Evolutionary conservation across 2,113 vertebrate species (phyloP), one percentile per base, ranked within the genome.

Genomic region (Ceyx melanurus): DNA sequence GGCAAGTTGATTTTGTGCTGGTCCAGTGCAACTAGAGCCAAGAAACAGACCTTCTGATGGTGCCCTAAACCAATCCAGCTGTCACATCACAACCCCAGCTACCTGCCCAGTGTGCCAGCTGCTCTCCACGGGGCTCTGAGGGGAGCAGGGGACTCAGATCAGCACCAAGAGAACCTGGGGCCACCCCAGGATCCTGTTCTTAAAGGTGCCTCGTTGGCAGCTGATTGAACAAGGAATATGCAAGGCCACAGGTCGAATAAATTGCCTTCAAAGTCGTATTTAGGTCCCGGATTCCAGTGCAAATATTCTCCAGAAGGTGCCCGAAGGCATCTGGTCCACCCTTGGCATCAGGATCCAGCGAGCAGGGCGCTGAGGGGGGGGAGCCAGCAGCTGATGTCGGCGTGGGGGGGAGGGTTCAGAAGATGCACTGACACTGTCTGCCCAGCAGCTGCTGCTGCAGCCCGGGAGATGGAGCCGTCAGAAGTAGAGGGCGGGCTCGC

Each of bases 401-500:
- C 4, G 29, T 2, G 28, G 57, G 9, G 50, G 37, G 37, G 37
- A 37, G 37, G 37, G 3, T 9, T 21, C 0, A 12, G 70, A 17
- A 37, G 53, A 6, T 90, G 95, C 88, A 74, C 65, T 77, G 93
- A 40, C 83, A 7, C 3, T 0, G 19, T 76, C 11, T 29, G 80
- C 50, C 93, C 94, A 65, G 94, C 83, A 93, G 93, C 89, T 1
- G 71, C 90, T 88, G 96, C 96, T 96, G 95, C 86, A 87, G 95
- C 46, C 66, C 15, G 9, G 58, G 4, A 4, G 51, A 62, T 50
- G 85, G 18, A 83, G 60, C 10, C 6, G 61, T 99, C 98, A 99
- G 97, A 99, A 99, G 85, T 99, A 99, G 31, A 99, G 99, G 12
- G 99, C 99, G 2, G 99, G 99, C 91, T 99, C 99, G 7, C 99